Evolutionary conservation across 2,113 vertebrate genomes (phyloP), one percentile per base, ranked within the genome.

Genomic region (Rhinopithecus roxellana): DNA sequence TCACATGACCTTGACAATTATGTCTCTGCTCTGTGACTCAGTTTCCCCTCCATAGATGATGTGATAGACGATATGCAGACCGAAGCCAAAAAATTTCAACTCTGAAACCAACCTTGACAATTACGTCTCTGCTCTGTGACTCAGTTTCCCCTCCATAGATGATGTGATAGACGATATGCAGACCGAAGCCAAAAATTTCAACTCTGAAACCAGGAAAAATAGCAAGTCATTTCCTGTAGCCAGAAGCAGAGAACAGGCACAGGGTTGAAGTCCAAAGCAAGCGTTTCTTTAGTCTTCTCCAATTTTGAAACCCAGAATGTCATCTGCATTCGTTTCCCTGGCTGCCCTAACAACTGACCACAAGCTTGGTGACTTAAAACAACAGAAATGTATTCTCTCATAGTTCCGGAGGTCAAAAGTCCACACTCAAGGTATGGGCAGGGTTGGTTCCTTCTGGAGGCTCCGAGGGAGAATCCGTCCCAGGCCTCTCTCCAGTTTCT

Each of bases 1-100:
- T 96, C 84, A 3, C 0, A 0, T 55, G 94, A 97, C 89, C 96
- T 95, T 97, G 89, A 50, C 40, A 11, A 2, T 38, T 48, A 8
- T 57, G 55, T 72, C 74, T 35, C 43, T 52, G 59, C 91, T 22
- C 5, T 32, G 77, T 0, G 13, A 43, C 45, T 67, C 52, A 16
- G 9, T 78, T 30, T 92, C 14, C n/a, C 23, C 72, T 69, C 61
- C 25, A 38, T 5, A 75, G 70, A 40, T 12, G 22, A 55, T n/a
- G 25, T 14, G 61, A n/a, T 7, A 10, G 38, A 30, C 16, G 74
- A 35, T 32, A 18, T 0, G 50, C 18, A 64, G 85, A 70, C 70
- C 5, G 9, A 43, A 38, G 61, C 38, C 35, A 23, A 96, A 74
- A 59, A 43, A 79, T 30, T 22, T 17, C 50, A 50, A 10, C 69